Conservation (phyloP, 1,140 invertebrate species). For the Lepidurus apus region DNA sequence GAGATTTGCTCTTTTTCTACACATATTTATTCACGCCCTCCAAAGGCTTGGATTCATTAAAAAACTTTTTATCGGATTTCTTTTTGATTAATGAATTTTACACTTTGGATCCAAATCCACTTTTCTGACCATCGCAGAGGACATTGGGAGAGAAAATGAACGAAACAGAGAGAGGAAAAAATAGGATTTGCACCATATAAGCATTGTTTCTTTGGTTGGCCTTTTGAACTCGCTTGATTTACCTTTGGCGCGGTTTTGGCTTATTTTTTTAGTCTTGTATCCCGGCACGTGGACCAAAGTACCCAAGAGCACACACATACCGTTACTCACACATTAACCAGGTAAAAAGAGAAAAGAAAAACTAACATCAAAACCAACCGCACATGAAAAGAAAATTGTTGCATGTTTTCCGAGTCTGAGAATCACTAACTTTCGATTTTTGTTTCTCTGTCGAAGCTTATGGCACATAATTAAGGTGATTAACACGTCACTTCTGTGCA, state of each 20-base stretch:
- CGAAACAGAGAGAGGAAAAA: too few relatives aligned
- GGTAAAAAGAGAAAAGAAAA: background rate
- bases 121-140: too few relatives aligned
- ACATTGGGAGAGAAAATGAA: too few relatives aligned
- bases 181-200: background rate
- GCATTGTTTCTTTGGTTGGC: background rate
- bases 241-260: constrained; percentile 2
- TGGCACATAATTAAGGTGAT: constrained; percentile 17
- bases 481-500: background rate
- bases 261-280: constrained; percentile 3
- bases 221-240: background rate
- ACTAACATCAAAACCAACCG: background rate
- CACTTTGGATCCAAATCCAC: too few relatives aligned
- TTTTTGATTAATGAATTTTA: too few relatives aligned
- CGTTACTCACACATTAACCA: constrained; percentile 22
- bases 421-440: background rate
- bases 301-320: background rate
- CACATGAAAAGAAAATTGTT: background rate
- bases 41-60: background rate
- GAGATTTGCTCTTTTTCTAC: background rate
- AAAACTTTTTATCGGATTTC: too few relatives aligned
- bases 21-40: background rate
- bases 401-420: background rate
- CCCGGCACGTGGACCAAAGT: constrained; percentile 20
- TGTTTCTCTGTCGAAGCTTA: background rate